Evolutionary conservation across 2,113 vertebrate species (phyloP), one percentile per base, ranked within the genome.

Genomic region (Alectura lathami): DNA sequence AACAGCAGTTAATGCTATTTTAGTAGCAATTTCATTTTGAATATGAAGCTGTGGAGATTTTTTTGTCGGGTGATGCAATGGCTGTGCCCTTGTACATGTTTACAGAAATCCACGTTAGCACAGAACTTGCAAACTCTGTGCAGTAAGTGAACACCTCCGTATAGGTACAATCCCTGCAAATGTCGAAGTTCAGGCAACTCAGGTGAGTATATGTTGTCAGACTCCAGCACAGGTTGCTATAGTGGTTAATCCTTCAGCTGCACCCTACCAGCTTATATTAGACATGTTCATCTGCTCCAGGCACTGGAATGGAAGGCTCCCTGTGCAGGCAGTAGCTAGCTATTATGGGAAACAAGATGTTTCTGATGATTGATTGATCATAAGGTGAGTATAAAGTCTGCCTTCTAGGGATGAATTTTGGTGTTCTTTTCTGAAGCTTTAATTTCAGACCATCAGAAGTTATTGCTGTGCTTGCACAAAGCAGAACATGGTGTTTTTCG

Each of bases 171-270:
- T 66, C 56, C 85, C 47, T 50, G 83, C 94, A 91, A 82, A 84
- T 93, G 73, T 87, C 78, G 53, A 84, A 93, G 96, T 83, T 97
- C 57, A 76, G 76, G 50, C 43, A 76, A 62, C 97, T 96, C 93
- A 67, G 68, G 84, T 94, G 80, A 84, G 56, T 64, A 36, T 91
- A 38, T 87, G 86, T 91, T 93, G 91, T 95, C 88, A 91, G 94
- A 91, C 91, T 83, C 67, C 88, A 91, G 67, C 91, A 51, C 81
- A 96, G 95, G 94, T 98, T 98, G 93, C 98, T 97, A 94, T 94
- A 83, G 97, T 5, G 86, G 91, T 96, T 98, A 97, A 98, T 98
- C 97, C 97, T 83, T 63, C 60, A 59, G 84, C 86, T 73, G 72
- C 89, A 42, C 93, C 56, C 38, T 93, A 82, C 75, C 73, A 82